phyloP scores from a whole-genome alignment of 2,888 invertebrate species.

The Hirudinaria manillensis region DNA sequence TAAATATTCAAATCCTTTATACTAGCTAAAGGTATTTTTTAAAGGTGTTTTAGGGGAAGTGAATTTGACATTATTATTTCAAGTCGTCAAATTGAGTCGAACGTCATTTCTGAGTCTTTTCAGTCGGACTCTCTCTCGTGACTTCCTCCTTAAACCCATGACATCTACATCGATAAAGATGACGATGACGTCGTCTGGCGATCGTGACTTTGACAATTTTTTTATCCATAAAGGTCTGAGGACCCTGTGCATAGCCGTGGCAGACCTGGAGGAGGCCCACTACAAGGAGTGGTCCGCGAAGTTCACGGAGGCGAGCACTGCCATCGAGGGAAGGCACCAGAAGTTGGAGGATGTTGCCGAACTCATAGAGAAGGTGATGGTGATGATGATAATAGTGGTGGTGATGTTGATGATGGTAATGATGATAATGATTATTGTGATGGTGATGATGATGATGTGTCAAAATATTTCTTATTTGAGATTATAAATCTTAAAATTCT shows the following conservation, averaged over 20 bases:
- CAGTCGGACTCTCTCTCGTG: no score
- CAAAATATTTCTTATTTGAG: not conserved
- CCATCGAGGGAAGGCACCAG: conserved; percentile 76
- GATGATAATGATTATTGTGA: conserved; percentile 27
- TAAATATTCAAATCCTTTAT: no score
- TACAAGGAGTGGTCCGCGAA: conserved; percentile 66
- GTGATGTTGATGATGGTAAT: conserved; percentile 20
- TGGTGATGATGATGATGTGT: conserved; percentile 25
- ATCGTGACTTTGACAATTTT: not conserved
- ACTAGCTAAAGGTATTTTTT: no score
- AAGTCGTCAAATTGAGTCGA: no score
- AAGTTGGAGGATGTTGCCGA: conserved; percentile 87
- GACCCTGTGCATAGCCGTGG: conserved; percentile 84
- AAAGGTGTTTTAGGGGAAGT: no score
- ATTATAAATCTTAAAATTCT: not conserved
- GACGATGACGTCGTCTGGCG: not conserved
- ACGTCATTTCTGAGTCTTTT: no score
- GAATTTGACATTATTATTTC: no score
- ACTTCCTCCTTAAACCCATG: no score
- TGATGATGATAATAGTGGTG: not conserved
- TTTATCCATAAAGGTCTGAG: conserved; percentile 62
- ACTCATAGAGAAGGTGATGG: conserved; percentile 69
- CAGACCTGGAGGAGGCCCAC: conserved; percentile 70
- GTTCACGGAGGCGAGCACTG: conserved; percentile 77
- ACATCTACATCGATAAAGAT: no score